Percentiles rank a stretch among this genome's conserved stretches.
Conservation (phyloP, 2,888 invertebrate species). For the Troilus luridus region DNA sequence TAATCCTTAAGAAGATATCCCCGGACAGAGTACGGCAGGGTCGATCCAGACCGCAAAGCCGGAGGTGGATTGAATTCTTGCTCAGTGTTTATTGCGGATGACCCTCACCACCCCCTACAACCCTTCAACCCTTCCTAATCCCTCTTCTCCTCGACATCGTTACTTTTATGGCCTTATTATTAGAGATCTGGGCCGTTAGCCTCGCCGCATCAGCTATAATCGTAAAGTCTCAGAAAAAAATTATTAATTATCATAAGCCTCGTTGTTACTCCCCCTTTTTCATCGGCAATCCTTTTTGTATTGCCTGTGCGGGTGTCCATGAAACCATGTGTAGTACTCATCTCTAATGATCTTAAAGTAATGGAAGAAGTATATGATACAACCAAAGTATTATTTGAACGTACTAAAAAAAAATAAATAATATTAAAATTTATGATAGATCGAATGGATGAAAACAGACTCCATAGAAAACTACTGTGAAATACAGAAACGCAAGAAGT, state of each 20-base stretch:
- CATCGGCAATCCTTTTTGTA: neutral
- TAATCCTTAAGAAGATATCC: neutral
- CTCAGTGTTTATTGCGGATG: constrained; percentile 14
- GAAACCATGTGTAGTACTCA: neutral
- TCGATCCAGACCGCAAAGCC: neutral
- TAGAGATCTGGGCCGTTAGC: neutral
- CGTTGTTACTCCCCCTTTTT: constrained; percentile 15
- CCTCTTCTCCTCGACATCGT: neutral
- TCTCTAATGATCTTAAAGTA: neutral
- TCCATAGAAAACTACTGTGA: too few species aligned
- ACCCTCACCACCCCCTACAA: neutral
- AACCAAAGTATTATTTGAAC: too few species aligned
- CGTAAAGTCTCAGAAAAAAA: constrained; percentile 14
- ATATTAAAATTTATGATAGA: too few species aligned
- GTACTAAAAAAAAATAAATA: too few species aligned
- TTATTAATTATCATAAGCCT: constrained; percentile 44
- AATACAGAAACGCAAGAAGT: too few species aligned
- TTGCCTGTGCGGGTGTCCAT: neutral
- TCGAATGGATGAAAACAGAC: too few species aligned
- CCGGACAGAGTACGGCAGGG: neutral
- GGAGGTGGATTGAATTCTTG: constrained; percentile 27
- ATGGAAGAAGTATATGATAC: too few species aligned
- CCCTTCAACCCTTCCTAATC: constrained; percentile 13
- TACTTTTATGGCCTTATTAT: constrained; percentile 42
- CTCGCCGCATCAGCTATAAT: neutral